Evolutionary conservation across 2,888 invertebrate species (phyloP), one percentile per base, ranked within the genome.

Genomic region (Drosophila emarginata): DNA sequence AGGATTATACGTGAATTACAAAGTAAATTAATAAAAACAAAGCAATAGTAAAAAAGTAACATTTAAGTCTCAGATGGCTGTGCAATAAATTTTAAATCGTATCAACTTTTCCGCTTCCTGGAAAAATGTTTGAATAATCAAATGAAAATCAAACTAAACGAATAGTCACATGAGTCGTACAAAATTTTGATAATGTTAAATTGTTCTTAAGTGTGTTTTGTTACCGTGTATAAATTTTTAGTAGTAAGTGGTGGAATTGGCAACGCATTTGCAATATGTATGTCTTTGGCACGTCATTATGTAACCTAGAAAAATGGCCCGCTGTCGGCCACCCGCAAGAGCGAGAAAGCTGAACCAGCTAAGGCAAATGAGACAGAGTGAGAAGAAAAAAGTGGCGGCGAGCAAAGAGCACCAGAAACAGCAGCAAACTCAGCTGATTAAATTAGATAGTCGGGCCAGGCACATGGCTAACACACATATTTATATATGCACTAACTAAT

Each of bases 251-350:
- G 4, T n/a, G 4, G 9, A 45, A 45, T 45, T 45, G 45, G 45
- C 45, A 45, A 21, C 4, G 45, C 9, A 18, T 45, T 45, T 45
- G 45, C 45, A 4, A 9, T n/a, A n/a, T 45, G 21, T 45, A 7
- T 45, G 45, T 40, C n/a, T n/a, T 39, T 11, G 59, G 61, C 83
- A 80, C 71, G 75, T 57, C 73, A 75, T 85, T 85, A 85, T 86
- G 86, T 85, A 85, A 85, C 86, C 80, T 77, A 69, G 21, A 73
- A 75, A 67, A 66, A 72, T 69, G 64, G 67, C 60, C 52, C 37
- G 32, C 32, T 9, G 32, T 32, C 32, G 11, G 32, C 32, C 32
- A 32, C 32, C 32, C 32, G 54, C 23, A 18, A 14, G 32, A 40
- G 63, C 7, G 15, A 21, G 61, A 50, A 6, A 15, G 62, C 40